phyloP scores from a whole-genome alignment of 2,888 invertebrate genomes.

The Bombylius major region DNA sequence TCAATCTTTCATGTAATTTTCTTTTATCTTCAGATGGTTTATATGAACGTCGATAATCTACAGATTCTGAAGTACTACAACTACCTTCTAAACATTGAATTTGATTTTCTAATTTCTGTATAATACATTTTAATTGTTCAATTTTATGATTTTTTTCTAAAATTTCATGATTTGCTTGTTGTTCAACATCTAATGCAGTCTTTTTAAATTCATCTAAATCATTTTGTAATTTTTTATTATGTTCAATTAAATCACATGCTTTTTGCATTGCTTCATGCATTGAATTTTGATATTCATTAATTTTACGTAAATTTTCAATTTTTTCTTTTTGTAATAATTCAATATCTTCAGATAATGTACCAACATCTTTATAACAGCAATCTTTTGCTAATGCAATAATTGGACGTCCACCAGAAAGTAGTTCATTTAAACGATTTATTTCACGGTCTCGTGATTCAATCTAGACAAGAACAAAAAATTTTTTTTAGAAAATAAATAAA shows the following conservation, averaged over 20 bases:
- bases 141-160: slow-evolving; percentile 41
- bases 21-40: slow-evolving; percentile 43
- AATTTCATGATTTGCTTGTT: slow-evolving; percentile 58
- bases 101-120: slow-evolving; percentile 16
- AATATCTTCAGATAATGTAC: slow-evolving; percentile 43
- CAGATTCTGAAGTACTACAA: background rate
- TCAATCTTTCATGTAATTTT: slow-evolving; percentile 42
- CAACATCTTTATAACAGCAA: slow-evolving; percentile 47
- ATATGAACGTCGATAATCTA: background rate
- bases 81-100: background rate
- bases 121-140: slow-evolving; percentile 26
- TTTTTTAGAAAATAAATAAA: background rate
- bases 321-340: slow-evolving; percentile 49
- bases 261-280: slow-evolving; percentile 68
- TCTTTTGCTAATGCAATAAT: slow-evolving; percentile 49
- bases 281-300: slow-evolving; percentile 27
- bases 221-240: slow-evolving; percentile 55
- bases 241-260: slow-evolving; percentile 59
- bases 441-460: slow-evolving; percentile 46
- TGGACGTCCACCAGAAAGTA: slow-evolving; percentile 62
- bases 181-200: slow-evolving; percentile 61
- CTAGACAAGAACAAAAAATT: slow-evolving; percentile 11
- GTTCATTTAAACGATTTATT: slow-evolving; percentile 51
- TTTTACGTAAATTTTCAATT: slow-evolving; percentile 26
- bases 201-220: slow-evolving; percentile 61